A percentile compares a stretch with the other conserved stretches of the same genome.
Evolutionary conservation across 2,113 vertebrate genomes (phyloP).

Genomic region (Xiphophorus couchianus): DNA sequence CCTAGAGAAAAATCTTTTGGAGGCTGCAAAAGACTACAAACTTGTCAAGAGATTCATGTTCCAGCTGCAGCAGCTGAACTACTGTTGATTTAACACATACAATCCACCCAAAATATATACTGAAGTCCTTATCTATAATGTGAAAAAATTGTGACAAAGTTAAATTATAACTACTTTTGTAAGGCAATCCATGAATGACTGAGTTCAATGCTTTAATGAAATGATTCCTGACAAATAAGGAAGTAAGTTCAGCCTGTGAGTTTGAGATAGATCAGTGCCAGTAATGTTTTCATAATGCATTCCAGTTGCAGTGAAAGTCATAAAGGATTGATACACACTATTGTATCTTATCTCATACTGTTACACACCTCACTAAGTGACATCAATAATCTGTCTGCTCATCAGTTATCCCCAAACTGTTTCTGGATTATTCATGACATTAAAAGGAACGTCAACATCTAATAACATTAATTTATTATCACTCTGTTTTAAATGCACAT

Average conservation of each 20-base stretch:
- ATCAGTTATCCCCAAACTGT: neutral
- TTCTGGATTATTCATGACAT: constrained; percentile 17
- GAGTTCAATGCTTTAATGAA: neutral
- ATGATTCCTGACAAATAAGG: neutral
- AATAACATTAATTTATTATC: neutral
- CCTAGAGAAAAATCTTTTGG: too few species aligned
- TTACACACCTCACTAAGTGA: constrained; percentile 23
- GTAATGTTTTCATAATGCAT: neutral
- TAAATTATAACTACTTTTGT: neutral
- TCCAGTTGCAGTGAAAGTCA: constrained; percentile 23
- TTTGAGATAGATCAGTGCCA: constrained; percentile 1
- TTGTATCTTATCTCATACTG: constrained; percentile 16
- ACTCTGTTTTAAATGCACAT: constrained; percentile 14
- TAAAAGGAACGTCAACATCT: constrained; percentile 2
- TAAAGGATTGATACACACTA: neutral
- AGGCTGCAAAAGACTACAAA: too few species aligned
- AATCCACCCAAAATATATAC: neutral
- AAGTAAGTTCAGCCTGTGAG: neutral
- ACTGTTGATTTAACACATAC: too few species aligned
- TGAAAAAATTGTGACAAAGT: neutral
- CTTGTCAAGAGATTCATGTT: too few species aligned
- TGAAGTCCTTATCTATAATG: neutral
- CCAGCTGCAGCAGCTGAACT: too few species aligned
- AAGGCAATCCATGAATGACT: neutral
- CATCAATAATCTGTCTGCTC: constrained; percentile 20